These are phyloP conservation scores for Aurelia aurita DNA, from an alignment of 30 jellyfish, hydroid and myxozoan genomes.

Conservation along the genomic window DNA sequence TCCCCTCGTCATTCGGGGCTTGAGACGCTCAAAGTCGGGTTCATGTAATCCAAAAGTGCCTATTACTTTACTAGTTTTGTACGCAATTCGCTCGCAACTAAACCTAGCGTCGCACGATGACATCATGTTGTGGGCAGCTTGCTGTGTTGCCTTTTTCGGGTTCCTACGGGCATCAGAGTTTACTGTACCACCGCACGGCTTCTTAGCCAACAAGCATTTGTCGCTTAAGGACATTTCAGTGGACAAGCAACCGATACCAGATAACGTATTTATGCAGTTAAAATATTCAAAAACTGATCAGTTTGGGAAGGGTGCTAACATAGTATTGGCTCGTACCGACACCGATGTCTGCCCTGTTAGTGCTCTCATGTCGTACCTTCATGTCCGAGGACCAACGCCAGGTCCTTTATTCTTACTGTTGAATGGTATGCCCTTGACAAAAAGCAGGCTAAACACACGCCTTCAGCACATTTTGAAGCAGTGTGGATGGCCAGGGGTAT, in stretches of 20 bases:
- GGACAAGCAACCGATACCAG: slow-evolving; percentile 5
- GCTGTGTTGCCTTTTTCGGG: slow-evolving; percentile 43
- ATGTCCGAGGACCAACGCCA: too few species aligned
- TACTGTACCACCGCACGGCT: slow-evolving; percentile 13
- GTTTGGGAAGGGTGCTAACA: slow-evolving; percentile 15
- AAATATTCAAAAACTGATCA: slow-evolving; percentile 29
- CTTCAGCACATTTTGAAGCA: too few species aligned
- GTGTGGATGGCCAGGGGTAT: too few species aligned
- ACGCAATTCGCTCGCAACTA: not conserved
- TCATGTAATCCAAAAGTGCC: slow-evolving; percentile 26
- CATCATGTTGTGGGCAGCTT: slow-evolving; percentile 51
- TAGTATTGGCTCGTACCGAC: too few species aligned
- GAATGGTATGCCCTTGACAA: too few species aligned
- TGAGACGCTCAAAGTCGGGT: not conserved
- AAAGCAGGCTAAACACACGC: too few species aligned
- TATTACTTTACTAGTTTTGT: slow-evolving; percentile 8
- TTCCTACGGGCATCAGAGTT: slow-evolving; percentile 20
- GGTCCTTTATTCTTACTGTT: too few species aligned
- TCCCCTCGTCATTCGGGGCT: slow-evolving; percentile 14
- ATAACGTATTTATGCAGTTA: not conserved
- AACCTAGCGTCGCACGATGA: not conserved
- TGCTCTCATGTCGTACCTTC: too few species aligned
- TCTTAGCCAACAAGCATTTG: not conserved
- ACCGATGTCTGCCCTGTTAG: too few species aligned
- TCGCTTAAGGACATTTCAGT: slow-evolving; percentile 1